A percentile compares a stretch with the other conserved stretches of the same genome.
Evolutionary conservation across 2,888 invertebrate species (phyloP).

Genomic region (Micropterix aruncella): DNA sequence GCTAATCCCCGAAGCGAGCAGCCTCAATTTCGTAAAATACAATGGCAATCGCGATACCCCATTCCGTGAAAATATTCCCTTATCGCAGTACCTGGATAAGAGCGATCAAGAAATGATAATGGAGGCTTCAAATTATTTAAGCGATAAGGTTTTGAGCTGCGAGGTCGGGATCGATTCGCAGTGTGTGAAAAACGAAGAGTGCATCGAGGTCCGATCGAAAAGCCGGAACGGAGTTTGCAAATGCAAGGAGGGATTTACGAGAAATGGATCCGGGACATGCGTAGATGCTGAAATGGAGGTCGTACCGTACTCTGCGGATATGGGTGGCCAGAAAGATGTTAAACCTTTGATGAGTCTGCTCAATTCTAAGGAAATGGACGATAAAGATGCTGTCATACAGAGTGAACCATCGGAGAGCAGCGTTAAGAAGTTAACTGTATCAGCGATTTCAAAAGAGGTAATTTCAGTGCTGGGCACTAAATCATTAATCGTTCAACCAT

Average conservation of each 20-base stretch:
- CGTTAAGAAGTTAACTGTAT: slow-evolving; percentile 55
- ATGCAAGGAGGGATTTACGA: slow-evolving; percentile 48
- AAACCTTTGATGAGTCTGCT: slow-evolving; percentile 24
- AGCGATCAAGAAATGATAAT: slow-evolving; percentile 29
- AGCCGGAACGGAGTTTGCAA: slow-evolving; percentile 55
- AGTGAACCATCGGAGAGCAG: slow-evolving; percentile 31
- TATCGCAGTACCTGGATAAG: slow-evolving; percentile 17
- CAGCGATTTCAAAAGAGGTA: slow-evolving; percentile 67
- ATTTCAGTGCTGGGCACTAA: too few species aligned
- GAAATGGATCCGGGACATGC: slow-evolving; percentile 28
- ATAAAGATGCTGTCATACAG: slow-evolving; percentile 16
- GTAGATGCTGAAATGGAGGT: slow-evolving; percentile 22
- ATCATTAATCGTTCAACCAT: too few species aligned
- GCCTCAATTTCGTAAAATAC: slow-evolving; percentile 25
- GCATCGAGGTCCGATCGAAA: slow-evolving; percentile 39
- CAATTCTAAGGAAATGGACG: slow-evolving; percentile 24
- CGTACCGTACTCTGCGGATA: slow-evolving; percentile 25
- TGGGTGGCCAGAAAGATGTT: slow-evolving; percentile 23
- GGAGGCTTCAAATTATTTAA: slow-evolving; percentile 33
- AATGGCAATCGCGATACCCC: slow-evolving; percentile 22
- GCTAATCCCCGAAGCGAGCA: slow-evolving; percentile 17
- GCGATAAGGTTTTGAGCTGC: slow-evolving; percentile 36
- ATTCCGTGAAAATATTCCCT: slow-evolving; percentile 9
- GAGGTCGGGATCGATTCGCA: slow-evolving; percentile 38
- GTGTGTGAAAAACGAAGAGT: slow-evolving; percentile 59